Conservation (phyloP, 2,113 vertebrate species). For the human region DNA sequence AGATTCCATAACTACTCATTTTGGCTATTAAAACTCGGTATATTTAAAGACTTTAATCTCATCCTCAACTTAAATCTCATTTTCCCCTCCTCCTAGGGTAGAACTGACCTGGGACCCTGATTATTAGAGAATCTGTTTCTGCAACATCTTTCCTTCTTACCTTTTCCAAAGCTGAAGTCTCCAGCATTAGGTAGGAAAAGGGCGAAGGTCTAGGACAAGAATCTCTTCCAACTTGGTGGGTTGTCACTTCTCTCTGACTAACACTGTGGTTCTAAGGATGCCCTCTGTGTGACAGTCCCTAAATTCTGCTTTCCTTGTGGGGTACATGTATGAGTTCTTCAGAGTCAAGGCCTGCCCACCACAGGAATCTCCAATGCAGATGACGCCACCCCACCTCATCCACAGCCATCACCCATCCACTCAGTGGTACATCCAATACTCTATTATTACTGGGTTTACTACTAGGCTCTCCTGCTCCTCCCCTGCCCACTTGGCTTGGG, state of each 20-base stretch:
- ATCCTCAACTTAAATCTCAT: neutral
- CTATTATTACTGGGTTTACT: neutral
- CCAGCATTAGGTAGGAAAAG: neutral
- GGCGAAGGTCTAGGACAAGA: neutral
- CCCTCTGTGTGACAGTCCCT: neutral
- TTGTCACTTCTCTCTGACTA: neutral
- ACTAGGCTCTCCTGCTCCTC: neutral
- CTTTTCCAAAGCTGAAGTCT: neutral
- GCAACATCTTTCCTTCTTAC: neutral
- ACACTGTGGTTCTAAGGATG: neutral
- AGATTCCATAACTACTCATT: neutral
- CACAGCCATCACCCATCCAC: neutral
- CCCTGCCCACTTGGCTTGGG: neutral
- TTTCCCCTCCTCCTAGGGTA: neutral
- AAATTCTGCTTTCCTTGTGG: neutral
- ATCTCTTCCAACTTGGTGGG: neutral
- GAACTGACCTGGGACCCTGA: neutral
- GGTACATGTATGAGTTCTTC: neutral
- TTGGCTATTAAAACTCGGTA: slow-evolving; percentile 8
- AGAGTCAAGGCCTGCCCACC: neutral
- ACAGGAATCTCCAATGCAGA: neutral
- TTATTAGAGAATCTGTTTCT: neutral
- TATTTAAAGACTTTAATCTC: neutral
- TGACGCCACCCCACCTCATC: neutral
- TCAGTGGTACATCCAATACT: neutral